Percentiles rank a stretch among this genome's conserved stretches.
phyloP scores from a whole-genome alignment of 2,113 vertebrate species.

The Dromiciops gliroides region DNA sequence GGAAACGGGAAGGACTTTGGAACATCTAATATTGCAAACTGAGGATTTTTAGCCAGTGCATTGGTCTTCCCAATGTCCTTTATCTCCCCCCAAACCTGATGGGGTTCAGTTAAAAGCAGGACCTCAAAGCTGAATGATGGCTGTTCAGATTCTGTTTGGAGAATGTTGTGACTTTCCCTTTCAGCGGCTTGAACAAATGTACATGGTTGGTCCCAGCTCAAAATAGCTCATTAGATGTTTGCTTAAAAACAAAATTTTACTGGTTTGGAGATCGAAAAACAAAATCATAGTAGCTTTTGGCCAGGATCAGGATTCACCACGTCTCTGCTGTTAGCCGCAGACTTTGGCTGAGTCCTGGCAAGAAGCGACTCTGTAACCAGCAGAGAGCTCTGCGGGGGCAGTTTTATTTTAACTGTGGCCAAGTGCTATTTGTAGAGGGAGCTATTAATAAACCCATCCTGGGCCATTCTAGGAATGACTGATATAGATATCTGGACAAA shows the following conservation, averaged over 20 bases:
- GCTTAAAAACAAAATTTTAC: not conserved
- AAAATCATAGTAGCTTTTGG: not conserved
- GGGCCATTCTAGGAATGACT: not conserved
- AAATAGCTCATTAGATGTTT: not conserved
- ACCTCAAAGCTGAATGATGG: not conserved
- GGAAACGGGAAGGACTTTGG: not conserved
- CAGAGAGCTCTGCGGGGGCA: not conserved
- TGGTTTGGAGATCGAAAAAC: not conserved
- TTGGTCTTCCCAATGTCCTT: not conserved
- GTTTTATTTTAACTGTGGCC: not conserved
- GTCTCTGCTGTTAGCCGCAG: not conserved
- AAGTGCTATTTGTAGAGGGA: not conserved
- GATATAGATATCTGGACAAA: not conserved
- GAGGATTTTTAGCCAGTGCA: not conserved
- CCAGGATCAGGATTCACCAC: not conserved
- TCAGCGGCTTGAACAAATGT: not conserved
- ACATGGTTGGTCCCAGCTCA: not conserved
- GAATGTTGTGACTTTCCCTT: not conserved
- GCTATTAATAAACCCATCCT: slow-evolving; percentile 5
- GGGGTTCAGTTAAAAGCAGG: not conserved
- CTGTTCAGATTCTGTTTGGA: not conserved
- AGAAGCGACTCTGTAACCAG: not conserved
- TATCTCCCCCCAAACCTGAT: not conserved
- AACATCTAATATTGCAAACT: not conserved
- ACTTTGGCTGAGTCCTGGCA: not conserved